Base-by-base conservation (phyloP, 2,113 vertebrate species). In the Anoplopoma fimbria region DNA sequence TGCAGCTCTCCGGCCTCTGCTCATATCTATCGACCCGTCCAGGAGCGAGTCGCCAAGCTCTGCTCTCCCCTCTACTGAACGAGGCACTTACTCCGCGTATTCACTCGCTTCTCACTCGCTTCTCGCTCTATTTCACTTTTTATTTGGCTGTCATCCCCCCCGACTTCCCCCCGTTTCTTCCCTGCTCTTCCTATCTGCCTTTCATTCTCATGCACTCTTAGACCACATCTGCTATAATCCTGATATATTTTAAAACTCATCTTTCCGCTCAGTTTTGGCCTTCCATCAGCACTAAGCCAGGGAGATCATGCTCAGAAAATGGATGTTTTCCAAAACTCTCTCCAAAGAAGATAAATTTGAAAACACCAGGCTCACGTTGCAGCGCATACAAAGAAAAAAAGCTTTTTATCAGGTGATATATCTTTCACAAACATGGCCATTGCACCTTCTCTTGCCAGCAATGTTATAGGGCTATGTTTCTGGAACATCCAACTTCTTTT, bases 21-120 rank as follows among this genome's bases (percentile, higher is more conserved):
- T 92, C 85, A 84, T 81, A 89, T 93, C 86, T 86, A 93, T 92
- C 83, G 89, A 94, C 87, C 88, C 86, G 58, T 81, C 74, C 78
- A 45, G 75, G 40, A 83, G 78, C 47, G 15, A 80, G 85, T 60
- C 21, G 55, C 71, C 40, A 9, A 53, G 72, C 68, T 68, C 73
- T 33, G 65, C 82, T 61, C 73, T 49, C 75, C 69, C 36, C 36
- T 81, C 76, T 27, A 40, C 21, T 25, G 49, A 83, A 84, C 78
- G 65, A 78, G 74, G 34, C 89, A 83, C 85, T 70, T 62, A 75
- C 69, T 80, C n/a, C 51, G 51, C 55, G 9, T 70, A 53, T 58
- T 84, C 82, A 49, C 81, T 88, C 77, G 38, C 83, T 76, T 75
- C 86, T 91, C 74, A 69, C 83, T 88, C 77, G 38, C 83, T 76